Evolutionary conservation across 1,140 invertebrate genomes (phyloP), one percentile per base, ranked within the genome.

Genomic region (Drosophila nikananu): DNA sequence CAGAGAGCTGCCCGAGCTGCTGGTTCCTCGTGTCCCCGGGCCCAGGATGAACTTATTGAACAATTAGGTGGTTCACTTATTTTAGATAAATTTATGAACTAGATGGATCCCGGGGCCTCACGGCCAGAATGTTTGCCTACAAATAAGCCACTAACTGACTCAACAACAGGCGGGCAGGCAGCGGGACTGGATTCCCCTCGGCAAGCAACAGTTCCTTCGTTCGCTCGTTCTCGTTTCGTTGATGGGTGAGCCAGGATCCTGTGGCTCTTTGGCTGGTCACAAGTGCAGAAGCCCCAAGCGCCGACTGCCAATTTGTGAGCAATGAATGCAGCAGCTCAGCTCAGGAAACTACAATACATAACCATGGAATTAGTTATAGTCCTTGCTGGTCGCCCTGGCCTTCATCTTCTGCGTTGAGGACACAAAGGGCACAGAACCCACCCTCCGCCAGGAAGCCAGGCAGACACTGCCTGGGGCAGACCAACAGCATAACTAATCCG

Each of bases 401-500:
- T n/a, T n/a, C 57, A 30, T 63, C 63, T 48, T 48, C 64, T 39
- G 19, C 41, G 27, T 46, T 41, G 35, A 79, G 66, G 27, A 58
- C 27, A 79, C 42, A 68, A 76, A 77, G 57, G 39, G 48, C 61
- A 37, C 23, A 37, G 19, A 19, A 44, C 44, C 30, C 77, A 70
- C 75, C 60, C 72, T 68, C 49, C 9, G 9, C 10, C n/a, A 58
- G 46, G 54, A 77, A 46, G 54, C 19, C 61, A 27, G n/a, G 62
- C 62, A 77, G 62, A 54, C 73, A 76, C 46, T 41, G 74, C 72
- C 42, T n/a, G 61, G 67, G 76, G 65, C 65, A 57, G 46, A 86
- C 79, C 83, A 82, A 87, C 77, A 86, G 84, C 83, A 86, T 86
- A 86, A 86, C 83, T 86, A 86, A 86, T 86, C 83, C 83, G 84